Evolutionary conservation across 1,140 invertebrate species (phyloP).

Genomic region (Apis florea): DNA sequence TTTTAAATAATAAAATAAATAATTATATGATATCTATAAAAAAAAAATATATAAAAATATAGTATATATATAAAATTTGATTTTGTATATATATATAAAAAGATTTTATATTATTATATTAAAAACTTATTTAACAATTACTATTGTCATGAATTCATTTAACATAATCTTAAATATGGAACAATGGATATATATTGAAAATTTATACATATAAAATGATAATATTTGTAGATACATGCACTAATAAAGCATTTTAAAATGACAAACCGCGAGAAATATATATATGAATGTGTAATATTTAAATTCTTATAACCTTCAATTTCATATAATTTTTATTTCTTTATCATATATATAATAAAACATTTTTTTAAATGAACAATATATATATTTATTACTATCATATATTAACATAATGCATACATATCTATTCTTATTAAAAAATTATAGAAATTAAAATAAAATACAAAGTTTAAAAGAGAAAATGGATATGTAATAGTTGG

Average conservation of each 20-base stretch:
- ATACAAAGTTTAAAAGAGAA: background rate
- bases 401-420: too few relatives aligned
- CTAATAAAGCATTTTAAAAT: constrained; percentile 11
- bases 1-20: background rate
- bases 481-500: constrained; percentile 46
- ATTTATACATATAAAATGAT: background rate
- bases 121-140: background rate
- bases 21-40: background rate
- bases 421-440: background rate
- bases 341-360: too few relatives aligned
- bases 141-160: background rate
- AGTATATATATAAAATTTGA: background rate
- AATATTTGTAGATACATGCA: background rate
- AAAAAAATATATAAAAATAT: background rate
- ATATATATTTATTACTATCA: background rate
- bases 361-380: background rate
- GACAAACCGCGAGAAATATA: constrained; percentile 10
- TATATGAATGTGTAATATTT: background rate
- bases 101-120: background rate
- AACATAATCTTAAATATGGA: background rate
- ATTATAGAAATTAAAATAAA: background rate
- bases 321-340: background rate
- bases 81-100: too few relatives aligned
- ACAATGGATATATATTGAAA: background rate
- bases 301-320: constrained; percentile 1